Conservation (phyloP, 2,797 vertebrate genomes). For the Halcyon leucocephala region DNA sequence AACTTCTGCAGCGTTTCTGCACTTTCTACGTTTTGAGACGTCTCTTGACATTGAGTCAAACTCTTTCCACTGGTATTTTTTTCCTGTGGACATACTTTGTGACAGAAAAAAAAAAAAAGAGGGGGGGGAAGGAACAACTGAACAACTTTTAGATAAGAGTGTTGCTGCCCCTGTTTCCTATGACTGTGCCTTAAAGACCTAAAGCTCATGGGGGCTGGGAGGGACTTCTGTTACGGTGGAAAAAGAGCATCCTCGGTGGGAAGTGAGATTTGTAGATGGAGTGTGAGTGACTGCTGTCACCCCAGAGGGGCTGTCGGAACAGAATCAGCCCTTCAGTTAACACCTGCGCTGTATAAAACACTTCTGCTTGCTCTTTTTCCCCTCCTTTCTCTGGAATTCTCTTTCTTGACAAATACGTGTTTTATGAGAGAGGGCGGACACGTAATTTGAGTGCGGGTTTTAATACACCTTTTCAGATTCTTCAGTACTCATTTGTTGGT, state of each 20-base stretch:
- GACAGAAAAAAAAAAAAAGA: not conserved
- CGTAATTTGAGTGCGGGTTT: not conserved
- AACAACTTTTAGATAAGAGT: not conserved
- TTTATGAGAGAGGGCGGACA: not conserved
- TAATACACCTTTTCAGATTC: not conserved
- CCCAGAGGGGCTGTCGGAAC: not conserved
- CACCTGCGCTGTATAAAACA: not conserved
- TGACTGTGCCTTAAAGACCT: not conserved
- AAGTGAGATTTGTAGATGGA: not conserved
- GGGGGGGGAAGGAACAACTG: not conserved
- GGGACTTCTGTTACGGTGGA: not conserved
- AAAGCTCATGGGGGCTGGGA: not conserved
- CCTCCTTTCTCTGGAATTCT: not conserved
- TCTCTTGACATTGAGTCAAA: slow-evolving; percentile 14
- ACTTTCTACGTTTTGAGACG: not conserved
- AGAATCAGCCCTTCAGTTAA: not conserved
- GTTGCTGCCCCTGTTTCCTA: not conserved
- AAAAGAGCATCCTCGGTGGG: not conserved
- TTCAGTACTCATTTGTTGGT: not conserved
- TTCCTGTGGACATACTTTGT: not conserved
- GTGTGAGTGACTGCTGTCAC: not conserved
- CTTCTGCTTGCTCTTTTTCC: not conserved
- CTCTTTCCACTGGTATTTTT: not conserved
- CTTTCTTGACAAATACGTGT: not conserved
- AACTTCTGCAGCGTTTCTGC: not conserved